A percentile compares a stretch with the other conserved stretches of the same genome.
phyloP scores from a whole-genome alignment of 1,140 invertebrate genomes.

The Drosophila lacteicornis region DNA sequence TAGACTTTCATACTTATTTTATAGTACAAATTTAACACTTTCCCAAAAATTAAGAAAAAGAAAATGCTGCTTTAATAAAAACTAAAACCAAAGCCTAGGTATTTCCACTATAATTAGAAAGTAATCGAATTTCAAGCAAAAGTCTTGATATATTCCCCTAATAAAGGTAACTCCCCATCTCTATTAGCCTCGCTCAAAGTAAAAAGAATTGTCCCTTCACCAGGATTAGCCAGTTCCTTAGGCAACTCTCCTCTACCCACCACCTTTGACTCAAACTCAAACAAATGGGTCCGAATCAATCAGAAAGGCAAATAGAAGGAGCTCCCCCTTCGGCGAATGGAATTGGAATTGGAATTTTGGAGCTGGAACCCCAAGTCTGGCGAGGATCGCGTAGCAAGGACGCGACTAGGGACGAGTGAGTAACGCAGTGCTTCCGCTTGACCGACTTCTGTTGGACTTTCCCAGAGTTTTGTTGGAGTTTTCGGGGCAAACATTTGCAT shows the following conservation, averaged over 20 bases:
- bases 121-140: too few relatives aligned
- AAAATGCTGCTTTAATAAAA: too few relatives aligned
- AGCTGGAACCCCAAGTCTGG: not conserved
- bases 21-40: too few relatives aligned
- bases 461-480: constrained; percentile 16
- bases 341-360: constrained; percentile 31
- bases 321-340: constrained; percentile 19
- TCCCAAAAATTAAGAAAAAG: too few relatives aligned
- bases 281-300: constrained; percentile 62
- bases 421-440: constrained; percentile 48
- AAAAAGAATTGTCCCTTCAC: not conserved
- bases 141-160: not conserved
- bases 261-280: constrained; percentile 15
- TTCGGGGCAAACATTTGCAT: constrained; percentile 60
- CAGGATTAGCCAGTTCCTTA: not conserved
- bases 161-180: not conserved
- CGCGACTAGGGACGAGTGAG: constrained; percentile 5
- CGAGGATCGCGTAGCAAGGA: not conserved
- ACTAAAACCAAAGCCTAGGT: too few relatives aligned
- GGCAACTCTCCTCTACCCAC: not conserved
- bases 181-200: not conserved
- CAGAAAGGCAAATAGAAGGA: constrained; percentile 66
- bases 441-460: constrained; percentile 48
- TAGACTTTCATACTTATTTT: too few relatives aligned
- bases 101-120: too few relatives aligned